A percentile compares a stretch with the other conserved stretches of the same genome.
Evolutionary conservation across 2,797 vertebrate genomes (phyloP).

Genomic region (Tamandua tetradactyla): DNA sequence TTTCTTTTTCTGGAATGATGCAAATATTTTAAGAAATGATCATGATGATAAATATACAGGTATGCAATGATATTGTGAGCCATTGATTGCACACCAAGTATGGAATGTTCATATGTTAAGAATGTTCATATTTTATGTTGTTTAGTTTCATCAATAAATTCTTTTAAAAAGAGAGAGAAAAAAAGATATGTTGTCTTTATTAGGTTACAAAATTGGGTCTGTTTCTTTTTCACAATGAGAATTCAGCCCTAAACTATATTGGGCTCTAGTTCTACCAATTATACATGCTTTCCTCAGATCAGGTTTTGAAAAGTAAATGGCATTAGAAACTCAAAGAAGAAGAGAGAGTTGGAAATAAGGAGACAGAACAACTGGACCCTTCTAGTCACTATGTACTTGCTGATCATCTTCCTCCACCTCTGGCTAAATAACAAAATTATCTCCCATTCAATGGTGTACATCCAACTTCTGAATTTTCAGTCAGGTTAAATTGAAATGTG

Average conservation of each 20-base stretch:
- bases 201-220: neutral
- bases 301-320: neutral
- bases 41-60: too few relatives aligned
- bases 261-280: neutral
- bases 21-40: too few relatives aligned
- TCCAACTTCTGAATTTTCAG: neutral
- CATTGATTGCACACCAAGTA: too few relatives aligned
- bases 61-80: too few relatives aligned
- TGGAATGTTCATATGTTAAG: too few relatives aligned
- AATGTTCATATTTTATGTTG: too few relatives aligned
- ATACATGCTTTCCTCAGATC: neutral
- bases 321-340: neutral
- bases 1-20: too few relatives aligned
- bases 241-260: neutral
- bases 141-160: too few relatives aligned
- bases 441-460: neutral
- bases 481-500: neutral
- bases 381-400: neutral
- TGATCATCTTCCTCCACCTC: neutral
- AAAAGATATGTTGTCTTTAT: neutral
- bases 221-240: neutral
- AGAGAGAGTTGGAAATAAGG: neutral
- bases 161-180: too few relatives aligned
- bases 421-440: neutral
- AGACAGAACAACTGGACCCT: neutral